Evolutionary conservation across 2,888 invertebrate genomes (phyloP), one percentile per base, ranked within the genome.

Genomic region (Drosophila prostipennis): DNA sequence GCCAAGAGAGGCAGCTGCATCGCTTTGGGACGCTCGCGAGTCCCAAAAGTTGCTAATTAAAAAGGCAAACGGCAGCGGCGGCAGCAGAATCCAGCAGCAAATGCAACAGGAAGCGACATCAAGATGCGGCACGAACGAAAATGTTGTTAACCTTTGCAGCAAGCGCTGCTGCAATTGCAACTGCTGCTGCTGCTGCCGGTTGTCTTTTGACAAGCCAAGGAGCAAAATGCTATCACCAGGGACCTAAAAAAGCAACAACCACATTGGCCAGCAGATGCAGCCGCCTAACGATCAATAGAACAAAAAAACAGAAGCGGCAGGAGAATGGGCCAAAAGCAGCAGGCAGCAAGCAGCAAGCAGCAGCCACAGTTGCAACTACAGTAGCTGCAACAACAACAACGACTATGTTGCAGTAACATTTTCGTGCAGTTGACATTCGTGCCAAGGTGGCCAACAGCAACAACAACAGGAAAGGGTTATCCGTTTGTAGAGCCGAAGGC

Each of bases 31-130:
- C 53, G 79, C 86, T 61, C 70, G 72, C 39, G 87, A 84, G 82
- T 83, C 83, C 88, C 88, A 85, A 84, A 84, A 84, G 79, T 84
- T 84, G 88, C 88, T 84, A 84, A 84, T 84, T 84, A 84, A 84
- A 84, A 86, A 84, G 89, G 87, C 87, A 88, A 86, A 82, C 77
- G 78, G 74, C 80, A 76, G 55, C 65, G 46, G 16, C 14, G 55
- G 36, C 40, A 58, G 72, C 54, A 65, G 60, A 67, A 42, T 42
- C 42, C 42, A 69, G 70, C 80, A 83, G 80, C 78, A 83, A 75
- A 84, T 77, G 80, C 80, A 86, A 80, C 84, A 73, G 74, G 83
- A 75, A 78, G 76, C 80, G 78, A 80, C 87, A 88, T 86, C 87
- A 86, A 88, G 84, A 84, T 88, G 87, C 88, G 74, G 86, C 83